Percentiles rank a stretch among this genome's conserved stretches.
These are phyloP conservation scores for Acanthurus lineatus DNA, from an alignment of 2,797 vertebrate genomes.

Conservation along the genomic window DNA sequence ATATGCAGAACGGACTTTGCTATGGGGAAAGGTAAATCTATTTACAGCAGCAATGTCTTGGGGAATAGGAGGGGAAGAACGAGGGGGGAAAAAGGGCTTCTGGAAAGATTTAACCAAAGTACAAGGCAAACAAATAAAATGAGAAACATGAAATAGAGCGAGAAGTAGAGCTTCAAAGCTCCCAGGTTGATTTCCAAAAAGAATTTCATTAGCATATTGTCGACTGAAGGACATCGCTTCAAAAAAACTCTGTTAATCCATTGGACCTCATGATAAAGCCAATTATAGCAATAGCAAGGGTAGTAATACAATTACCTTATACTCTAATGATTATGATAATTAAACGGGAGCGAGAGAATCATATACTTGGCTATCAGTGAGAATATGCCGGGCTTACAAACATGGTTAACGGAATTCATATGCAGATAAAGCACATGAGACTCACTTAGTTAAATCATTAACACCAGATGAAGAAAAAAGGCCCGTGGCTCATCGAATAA, in stretches of 20 bases:
- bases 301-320: constrained; percentile 55
- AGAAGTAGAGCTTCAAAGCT: constrained; percentile 64
- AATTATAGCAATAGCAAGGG: constrained; percentile 54
- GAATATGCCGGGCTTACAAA: constrained; percentile 50
- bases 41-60: constrained; percentile 78
- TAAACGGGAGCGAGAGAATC: constrained; percentile 49
- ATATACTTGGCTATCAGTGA: constrained; percentile 49
- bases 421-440: constrained; percentile 67
- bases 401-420: constrained; percentile 58
- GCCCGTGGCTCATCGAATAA: constrained; percentile 59
- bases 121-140: constrained; percentile 74
- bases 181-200: constrained; percentile 70
- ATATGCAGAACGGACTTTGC: constrained; percentile 72
- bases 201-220: constrained; percentile 70
- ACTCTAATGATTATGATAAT: constrained; percentile 65
- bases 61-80: constrained; percentile 65
- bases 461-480: constrained; percentile 70
- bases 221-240: constrained; percentile 63
- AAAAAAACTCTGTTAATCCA: constrained; percentile 17
- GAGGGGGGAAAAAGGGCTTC: constrained; percentile 48
- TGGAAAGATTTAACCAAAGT: constrained; percentile 74
- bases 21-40: constrained; percentile 83
- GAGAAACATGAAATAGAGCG: constrained; percentile 54
- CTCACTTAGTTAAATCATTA: constrained; percentile 76
- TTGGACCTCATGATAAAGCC: constrained; percentile 47